Conservation (phyloP, 2,888 invertebrate species). For the Shargacucullia verbasci region DNA sequence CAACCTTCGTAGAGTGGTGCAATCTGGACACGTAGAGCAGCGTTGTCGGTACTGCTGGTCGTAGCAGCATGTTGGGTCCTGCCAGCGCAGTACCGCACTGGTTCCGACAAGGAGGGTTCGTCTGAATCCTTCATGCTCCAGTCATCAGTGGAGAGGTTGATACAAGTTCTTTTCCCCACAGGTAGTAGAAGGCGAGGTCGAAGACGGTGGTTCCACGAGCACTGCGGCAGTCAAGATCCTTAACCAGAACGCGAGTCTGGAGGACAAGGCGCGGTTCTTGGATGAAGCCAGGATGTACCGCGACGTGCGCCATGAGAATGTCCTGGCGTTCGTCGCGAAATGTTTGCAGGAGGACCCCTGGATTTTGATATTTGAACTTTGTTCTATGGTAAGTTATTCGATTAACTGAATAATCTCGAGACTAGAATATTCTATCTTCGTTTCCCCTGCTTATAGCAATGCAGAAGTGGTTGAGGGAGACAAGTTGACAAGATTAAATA, state of each 20-base stretch:
- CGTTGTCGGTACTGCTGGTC: too few relatives aligned
- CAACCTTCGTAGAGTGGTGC: too few relatives aligned
- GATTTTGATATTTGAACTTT: slow-evolving; percentile 93
- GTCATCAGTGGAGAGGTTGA: too few relatives aligned
- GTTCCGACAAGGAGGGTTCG: too few relatives aligned
- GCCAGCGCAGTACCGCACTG: too few relatives aligned
- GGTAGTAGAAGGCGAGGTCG: slow-evolving; percentile 94
- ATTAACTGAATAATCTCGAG: neutral
- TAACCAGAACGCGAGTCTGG: slow-evolving; percentile 93
- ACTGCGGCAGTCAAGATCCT: slow-evolving; percentile 95
- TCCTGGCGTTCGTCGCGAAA: slow-evolving; percentile 92
- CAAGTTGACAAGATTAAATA: too few relatives aligned
- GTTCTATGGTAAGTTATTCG: slow-evolving; percentile 86
- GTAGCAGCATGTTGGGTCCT: too few relatives aligned
- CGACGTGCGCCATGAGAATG: slow-evolving; percentile 92
- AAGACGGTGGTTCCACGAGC: slow-evolving; percentile 71
- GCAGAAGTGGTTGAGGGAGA: too few relatives aligned
- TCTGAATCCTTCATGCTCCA: too few relatives aligned
- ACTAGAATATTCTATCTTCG: neutral
- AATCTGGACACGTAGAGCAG: too few relatives aligned
- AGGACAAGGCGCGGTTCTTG: slow-evolving; percentile 93
- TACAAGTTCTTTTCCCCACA: slow-evolving; percentile 59
- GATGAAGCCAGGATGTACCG: slow-evolving; percentile 93
- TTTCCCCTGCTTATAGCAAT: too few relatives aligned
- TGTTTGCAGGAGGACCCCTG: slow-evolving; percentile 94